phyloP scores from a whole-genome alignment of 1,140 invertebrate species.

The Drosophila sproati region DNA sequence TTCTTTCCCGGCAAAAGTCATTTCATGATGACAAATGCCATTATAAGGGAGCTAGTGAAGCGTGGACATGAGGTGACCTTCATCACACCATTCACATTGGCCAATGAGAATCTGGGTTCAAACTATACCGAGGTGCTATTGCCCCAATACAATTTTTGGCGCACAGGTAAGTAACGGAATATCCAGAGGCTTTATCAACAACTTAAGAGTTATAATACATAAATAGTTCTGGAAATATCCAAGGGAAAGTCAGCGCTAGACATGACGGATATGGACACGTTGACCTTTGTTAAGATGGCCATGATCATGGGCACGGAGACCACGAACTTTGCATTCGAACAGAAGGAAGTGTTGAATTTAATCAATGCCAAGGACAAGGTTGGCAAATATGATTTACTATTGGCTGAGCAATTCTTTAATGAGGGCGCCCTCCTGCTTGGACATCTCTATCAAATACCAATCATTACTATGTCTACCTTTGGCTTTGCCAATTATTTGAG shows the following conservation, averaged over 20 bases:
- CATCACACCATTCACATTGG: slow-evolving; percentile 64
- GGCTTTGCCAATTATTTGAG: slow-evolving; percentile 76
- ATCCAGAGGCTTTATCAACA: neutral
- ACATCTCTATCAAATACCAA: slow-evolving; percentile 81
- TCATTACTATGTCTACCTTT: slow-evolving; percentile 73
- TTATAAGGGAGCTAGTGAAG: slow-evolving; percentile 62
- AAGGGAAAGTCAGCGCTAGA: slow-evolving; percentile 37
- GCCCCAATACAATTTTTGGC: slow-evolving; percentile 60
- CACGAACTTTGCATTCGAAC: slow-evolving; percentile 78
- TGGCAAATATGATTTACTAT: slow-evolving; percentile 83
- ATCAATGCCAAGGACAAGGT: slow-evolving; percentile 73
- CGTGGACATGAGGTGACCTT: slow-evolving; percentile 75
- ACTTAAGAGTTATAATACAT: neutral
- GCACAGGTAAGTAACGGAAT: slow-evolving; percentile 34
- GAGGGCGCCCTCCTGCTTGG: slow-evolving; percentile 83
- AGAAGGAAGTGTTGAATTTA: slow-evolving; percentile 75
- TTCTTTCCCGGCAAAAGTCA: slow-evolving; percentile 78
- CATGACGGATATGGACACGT: slow-evolving; percentile 45
- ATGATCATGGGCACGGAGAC: slow-evolving; percentile 46
- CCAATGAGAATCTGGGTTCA: slow-evolving; percentile 59
- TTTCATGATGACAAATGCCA: slow-evolving; percentile 70
- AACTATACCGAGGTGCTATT: slow-evolving; percentile 74
- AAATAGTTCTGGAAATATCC: slow-evolving; percentile 31
- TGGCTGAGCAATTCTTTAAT: slow-evolving; percentile 83
- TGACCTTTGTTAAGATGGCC: slow-evolving; percentile 13